Base-by-base conservation (phyloP, 2,113 vertebrate species). In the Rhodinocichla rosea region DNA sequence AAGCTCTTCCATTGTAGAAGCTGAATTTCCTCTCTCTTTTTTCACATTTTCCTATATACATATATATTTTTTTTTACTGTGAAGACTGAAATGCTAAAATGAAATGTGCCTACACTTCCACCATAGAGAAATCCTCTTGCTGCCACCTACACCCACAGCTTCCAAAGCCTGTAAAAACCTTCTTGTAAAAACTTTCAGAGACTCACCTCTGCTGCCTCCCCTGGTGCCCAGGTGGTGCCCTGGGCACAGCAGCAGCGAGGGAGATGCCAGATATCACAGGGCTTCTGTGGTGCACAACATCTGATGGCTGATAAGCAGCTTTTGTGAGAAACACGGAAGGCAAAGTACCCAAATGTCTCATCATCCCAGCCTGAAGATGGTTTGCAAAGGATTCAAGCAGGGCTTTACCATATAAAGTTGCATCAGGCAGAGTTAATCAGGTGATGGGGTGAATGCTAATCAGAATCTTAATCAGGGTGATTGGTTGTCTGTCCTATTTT, bases 281-380 rank as follows among this genome's bases (percentile, higher is more conserved):
- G 9, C 11, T 33, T 60, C 42, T 94, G 80, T 75, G 74, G 32
- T 45, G 37, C 27, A 44, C 55, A 40, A 4, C 23, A 11, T 47
- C 65, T 60, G 91, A 75, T 89, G 60, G 13, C 40, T 82, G 96
- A 94, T 60, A 84, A 87, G 37, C 11, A 71, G 32, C 7, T 55
- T 9, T 0, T 3, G 7, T 0, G 3, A 77, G 42, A 75, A 20
- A 47, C 68, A 28, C 24, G 0, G 56, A 76, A 86, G 11, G 35
- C 78, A 52, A 70, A 75, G 77, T 82, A 92, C 80, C 44, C 49
- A 57, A 78, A 96, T 89, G 80, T 90, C 91, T 94, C 83, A 93
- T 90, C 95, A 55, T 89, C 68, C 91, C 60, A 30, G 32, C 6
- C 47, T 71, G 65, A 91, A 89, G 30, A 7, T 47, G 35, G 21